Conservation (phyloP, 2,888 invertebrate species). For the Lottia scabra region DNA sequence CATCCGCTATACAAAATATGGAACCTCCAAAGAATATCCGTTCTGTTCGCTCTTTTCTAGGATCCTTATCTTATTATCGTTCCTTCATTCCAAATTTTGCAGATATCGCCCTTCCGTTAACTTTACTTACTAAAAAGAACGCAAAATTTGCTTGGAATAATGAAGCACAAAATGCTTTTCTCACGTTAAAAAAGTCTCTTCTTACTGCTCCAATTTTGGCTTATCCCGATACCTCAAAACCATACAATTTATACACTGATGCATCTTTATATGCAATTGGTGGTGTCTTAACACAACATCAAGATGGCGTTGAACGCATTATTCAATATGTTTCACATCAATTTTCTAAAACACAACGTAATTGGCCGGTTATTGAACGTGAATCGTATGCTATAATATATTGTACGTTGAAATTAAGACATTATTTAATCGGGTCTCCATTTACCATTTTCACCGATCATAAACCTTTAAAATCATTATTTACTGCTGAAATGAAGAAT, state of each 20-base stretch:
- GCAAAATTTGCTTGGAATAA: constrained; percentile 5
- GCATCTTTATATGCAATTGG: constrained; percentile 12
- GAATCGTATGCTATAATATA: neutral
- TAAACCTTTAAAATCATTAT: constrained; percentile 9
- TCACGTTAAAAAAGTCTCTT: neutral
- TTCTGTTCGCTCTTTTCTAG: neutral
- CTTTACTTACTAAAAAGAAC: neutral
- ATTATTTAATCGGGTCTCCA: neutral
- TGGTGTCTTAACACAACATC: neutral
- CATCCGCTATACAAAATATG: neutral
- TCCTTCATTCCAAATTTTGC: neutral
- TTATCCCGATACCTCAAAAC: neutral
- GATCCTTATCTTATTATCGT: neutral
- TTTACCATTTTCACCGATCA: constrained; percentile 8
- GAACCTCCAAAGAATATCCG: neutral
- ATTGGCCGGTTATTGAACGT: constrained; percentile 9
- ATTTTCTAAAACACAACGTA: neutral
- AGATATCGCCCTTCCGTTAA: constrained; percentile 1
- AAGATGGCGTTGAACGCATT: neutral
- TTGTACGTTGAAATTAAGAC: too few species aligned
- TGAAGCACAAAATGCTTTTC: constrained; percentile 5
- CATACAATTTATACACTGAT: constrained; percentile 11
- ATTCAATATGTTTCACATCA: constrained; percentile 10
- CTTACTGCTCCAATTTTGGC: too few species aligned
- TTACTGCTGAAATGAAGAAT: constrained; percentile 12